Conservation (phyloP, 2,797 vertebrate species). For the Phalanger gymnotis region DNA sequence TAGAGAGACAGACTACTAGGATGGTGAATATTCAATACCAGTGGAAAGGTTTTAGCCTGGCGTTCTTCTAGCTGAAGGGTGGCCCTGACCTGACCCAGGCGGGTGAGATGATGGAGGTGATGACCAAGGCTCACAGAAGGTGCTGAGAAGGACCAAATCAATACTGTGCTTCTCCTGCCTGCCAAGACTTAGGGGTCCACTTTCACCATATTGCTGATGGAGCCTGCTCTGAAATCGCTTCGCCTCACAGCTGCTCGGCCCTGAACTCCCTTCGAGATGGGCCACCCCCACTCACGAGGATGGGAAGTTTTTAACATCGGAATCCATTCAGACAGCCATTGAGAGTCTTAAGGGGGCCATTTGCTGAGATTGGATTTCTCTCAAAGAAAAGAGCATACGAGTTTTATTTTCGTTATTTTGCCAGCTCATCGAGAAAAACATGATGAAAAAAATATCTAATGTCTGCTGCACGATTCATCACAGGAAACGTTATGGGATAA, state of each 20-base stretch:
- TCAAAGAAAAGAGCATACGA: conserved; percentile 75
- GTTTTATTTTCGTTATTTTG: conserved; percentile 79
- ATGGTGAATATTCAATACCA: too few relatives aligned
- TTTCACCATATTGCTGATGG: conserved; percentile 73
- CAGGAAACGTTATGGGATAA: conserved; percentile 78
- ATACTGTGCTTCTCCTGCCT: conserved; percentile 41
- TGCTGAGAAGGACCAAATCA: background rate
- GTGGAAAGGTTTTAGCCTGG: background rate
- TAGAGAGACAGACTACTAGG: background rate
- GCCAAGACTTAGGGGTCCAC: conserved; percentile 57
- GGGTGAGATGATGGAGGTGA: too few relatives aligned
- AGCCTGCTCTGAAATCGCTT: conserved; percentile 76
- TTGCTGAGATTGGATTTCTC: conserved; percentile 75
- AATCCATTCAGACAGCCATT: conserved; percentile 80
- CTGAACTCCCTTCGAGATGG: conserved; percentile 75
- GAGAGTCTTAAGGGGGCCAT: conserved; percentile 80
- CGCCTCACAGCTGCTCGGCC: conserved; percentile 74
- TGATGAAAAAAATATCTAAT: conserved; percentile 65
- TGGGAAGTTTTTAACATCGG: conserved; percentile 75
- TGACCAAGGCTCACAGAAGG: accelerated
- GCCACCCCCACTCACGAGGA: conserved; percentile 36
- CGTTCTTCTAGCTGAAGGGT: background rate
- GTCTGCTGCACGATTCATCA: conserved; percentile 74
- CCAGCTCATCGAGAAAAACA: conserved; percentile 79
- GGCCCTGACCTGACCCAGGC: too few relatives aligned